Base-by-base conservation (phyloP, 2,113 vertebrate species). In the Ammodytes dubius region DNA sequence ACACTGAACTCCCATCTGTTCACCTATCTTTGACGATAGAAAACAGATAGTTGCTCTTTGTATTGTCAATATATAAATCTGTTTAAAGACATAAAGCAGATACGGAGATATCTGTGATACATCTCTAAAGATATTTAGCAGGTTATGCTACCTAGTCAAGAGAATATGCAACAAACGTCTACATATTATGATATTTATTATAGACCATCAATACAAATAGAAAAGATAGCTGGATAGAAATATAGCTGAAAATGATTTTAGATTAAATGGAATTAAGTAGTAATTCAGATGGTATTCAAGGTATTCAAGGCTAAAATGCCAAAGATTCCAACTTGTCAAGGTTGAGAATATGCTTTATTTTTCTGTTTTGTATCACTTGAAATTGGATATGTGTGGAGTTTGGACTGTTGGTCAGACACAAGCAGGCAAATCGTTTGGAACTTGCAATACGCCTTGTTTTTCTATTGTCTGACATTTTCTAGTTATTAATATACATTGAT, bases 1-100 rank as follows among this genome's bases (percentile, higher is more conserved):
- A 85, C 67, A 72, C 60, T 87, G 68, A 66, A 66, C 40, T 27
- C 7, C 75, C 80, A 81, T 80, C 81, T 86, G 72, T 60, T 80
- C 65, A 40, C 64, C 71, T 75, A 35, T 78, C 63, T 68, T 68
- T 64, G 56, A 86, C 67, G 79, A 81, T 87, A 64, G 60, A 65
- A 50, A 27, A 47, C 60, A 69, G 54, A 52, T 73, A 37, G 49
- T 43, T 39, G 9, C 4, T 37, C 69, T 27, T 60, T 83, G 52
- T 63, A 2, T 65, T 71, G 27, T 49, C 27, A 47, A 70, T 43
- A 58, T 70, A 65, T 11, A 17, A 74, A 75, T 50, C 17, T 14
- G 52, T 39, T 63, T 37, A 1, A 45, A 52, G 37, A 68, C 54
- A 13, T 53, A 17, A 59, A 47, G 43, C 13, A 6, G 27, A 72